phyloP scores from a whole-genome alignment of 2,113 vertebrate species.

The Fukomys damarensis region DNA sequence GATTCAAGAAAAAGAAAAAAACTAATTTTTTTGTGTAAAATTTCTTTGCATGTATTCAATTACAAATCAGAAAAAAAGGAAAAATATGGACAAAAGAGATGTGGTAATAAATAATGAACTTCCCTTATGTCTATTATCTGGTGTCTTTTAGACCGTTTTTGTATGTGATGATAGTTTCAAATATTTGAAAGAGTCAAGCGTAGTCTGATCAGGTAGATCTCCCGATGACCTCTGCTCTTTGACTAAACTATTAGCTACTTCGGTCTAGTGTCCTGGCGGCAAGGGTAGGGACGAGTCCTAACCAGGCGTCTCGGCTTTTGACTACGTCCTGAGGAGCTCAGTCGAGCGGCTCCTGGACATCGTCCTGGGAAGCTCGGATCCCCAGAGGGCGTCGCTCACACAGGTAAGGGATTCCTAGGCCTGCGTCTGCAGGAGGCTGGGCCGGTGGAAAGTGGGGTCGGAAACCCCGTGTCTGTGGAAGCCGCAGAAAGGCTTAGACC shows the following conservation, averaged over 20 bases:
- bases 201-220: not conserved
- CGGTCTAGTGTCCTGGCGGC: not conserved
- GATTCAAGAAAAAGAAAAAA: not conserved
- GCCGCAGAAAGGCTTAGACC: not conserved
- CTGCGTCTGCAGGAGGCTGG: not conserved
- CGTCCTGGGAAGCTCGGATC: not conserved
- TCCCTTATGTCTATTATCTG: not conserved
- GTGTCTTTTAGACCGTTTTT: not conserved
- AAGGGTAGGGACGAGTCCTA: not conserved
- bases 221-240: not conserved
- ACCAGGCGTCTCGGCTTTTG: not conserved
- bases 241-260: not conserved
- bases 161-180: not conserved
- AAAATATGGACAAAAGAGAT: not conserved
- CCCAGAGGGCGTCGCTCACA: not conserved
- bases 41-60: slow-evolving; percentile 23
- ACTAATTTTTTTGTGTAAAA: not conserved
- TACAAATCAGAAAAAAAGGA: slow-evolving; percentile 4
- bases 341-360: not conserved
- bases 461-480: not conserved
- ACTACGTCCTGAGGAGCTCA: not conserved
- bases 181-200: not conserved
- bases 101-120: not conserved
- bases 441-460: not conserved
- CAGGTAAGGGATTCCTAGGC: not conserved